Evolutionary conservation across 1,140 invertebrate species (phyloP).

Genomic region (Nomia melanderi): DNA sequence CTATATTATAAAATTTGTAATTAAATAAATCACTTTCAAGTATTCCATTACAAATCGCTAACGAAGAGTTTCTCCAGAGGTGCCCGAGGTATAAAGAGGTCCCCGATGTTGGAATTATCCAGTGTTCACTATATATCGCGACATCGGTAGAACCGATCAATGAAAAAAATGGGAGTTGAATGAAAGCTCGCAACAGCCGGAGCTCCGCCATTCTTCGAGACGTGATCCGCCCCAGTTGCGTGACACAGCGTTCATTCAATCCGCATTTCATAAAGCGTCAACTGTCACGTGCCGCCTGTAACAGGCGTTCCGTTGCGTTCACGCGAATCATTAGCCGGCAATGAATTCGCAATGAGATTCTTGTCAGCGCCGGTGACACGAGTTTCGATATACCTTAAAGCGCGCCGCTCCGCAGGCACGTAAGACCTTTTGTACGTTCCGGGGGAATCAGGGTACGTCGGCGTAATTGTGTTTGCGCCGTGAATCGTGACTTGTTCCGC

Average conservation of each 20-base stretch:
- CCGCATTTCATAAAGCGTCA: not conserved
- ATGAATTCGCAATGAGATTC: constrained; percentile 8
- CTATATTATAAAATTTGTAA: no score
- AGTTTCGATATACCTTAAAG: not conserved
- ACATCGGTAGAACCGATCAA: no score
- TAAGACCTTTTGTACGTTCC: constrained; percentile 8
- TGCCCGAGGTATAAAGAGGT: no score
- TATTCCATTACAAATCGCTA: no score
- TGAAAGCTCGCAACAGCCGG: no score
- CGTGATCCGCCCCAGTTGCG: no score
- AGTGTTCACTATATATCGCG: no score
- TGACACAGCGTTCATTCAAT: not conserved
- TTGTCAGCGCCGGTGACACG: not conserved
- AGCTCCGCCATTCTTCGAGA: no score
- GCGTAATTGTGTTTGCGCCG: constrained; percentile 23
- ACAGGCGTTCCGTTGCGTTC: not conserved
- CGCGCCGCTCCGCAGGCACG: not conserved
- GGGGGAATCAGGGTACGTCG: not conserved
- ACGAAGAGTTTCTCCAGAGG: no score
- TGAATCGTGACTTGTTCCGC: constrained; percentile 15
- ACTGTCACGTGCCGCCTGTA: not conserved
- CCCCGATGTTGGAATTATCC: no score
- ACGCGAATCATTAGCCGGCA: not conserved
- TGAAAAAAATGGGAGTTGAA: no score
- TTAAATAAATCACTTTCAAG: no score